These are phyloP conservation scores for Uropetala carovei DNA, from an alignment of 2,888 invertebrate species.

Conservation along the genomic window DNA sequence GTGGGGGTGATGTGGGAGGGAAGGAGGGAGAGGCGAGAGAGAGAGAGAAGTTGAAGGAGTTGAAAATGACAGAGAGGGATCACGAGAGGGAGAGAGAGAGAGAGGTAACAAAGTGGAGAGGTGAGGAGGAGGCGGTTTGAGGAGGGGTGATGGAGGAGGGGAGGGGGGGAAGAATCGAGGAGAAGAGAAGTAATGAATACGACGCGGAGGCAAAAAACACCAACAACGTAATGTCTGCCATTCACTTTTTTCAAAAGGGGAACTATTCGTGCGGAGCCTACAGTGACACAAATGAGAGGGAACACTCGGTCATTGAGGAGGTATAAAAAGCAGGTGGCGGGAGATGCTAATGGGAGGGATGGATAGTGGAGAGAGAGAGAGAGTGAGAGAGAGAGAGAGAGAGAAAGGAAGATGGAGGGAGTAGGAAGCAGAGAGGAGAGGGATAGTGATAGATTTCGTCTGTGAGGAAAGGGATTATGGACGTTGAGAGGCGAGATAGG, in stretches of 20 bases:
- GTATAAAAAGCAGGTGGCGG: slow-evolving; percentile 32
- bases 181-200: slow-evolving; percentile 46
- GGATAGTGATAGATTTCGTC: background rate
- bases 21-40: background rate
- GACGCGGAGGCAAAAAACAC: slow-evolving; percentile 46
- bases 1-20: background rate
- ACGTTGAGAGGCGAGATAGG: background rate
- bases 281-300: background rate
- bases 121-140: background rate
- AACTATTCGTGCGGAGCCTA: slow-evolving; percentile 37
- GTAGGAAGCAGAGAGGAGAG: background rate
- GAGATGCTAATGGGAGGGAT: slow-evolving; percentile 9
- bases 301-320: background rate
- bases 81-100: too few relatives aligned
- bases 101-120: background rate
- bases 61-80: background rate
- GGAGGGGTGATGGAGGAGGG: background rate
- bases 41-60: background rate
- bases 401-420: background rate
- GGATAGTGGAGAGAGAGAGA: background rate
- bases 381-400: background rate
- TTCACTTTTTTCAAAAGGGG: slow-evolving; percentile 33
- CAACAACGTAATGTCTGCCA: slow-evolving; percentile 52
- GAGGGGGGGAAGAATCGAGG: background rate
- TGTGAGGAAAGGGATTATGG: background rate